phyloP scores from a whole-genome alignment of 2,797 vertebrate genomes.

The Oceanodroma leucorhoa region DNA sequence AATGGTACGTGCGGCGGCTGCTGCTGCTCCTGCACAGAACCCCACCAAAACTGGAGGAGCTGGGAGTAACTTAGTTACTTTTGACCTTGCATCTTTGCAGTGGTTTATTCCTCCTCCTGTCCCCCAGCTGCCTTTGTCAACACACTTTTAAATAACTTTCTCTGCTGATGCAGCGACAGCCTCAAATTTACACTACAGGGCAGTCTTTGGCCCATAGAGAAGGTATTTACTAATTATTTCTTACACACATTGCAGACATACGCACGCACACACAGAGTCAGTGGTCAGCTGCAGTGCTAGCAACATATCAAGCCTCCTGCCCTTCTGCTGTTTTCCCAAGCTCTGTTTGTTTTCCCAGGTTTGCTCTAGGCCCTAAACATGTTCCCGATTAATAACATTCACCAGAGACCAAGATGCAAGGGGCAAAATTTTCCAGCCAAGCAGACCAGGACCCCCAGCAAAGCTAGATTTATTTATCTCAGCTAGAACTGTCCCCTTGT shows the following conservation, averaged over 20 bases:
- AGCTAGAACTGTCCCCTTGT: background rate
- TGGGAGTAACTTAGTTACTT: background rate
- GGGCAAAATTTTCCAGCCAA: background rate
- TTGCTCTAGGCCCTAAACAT: background rate
- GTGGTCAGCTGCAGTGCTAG: background rate
- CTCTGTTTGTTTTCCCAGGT: background rate
- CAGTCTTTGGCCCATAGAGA: background rate
- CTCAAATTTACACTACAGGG: background rate
- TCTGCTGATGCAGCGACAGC: background rate
- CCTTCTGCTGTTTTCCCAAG: background rate
- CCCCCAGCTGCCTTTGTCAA: background rate
- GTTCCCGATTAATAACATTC: background rate
- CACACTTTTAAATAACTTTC: background rate
- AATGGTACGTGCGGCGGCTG: accelerated
- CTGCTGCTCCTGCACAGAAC: background rate
- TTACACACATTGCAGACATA: background rate
- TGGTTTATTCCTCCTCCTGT: background rate
- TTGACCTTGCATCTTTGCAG: background rate
- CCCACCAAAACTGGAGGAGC: background rate
- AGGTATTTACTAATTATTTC: background rate
- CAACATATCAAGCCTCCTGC: background rate
- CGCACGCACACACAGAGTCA: background rate
- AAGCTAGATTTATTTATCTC: background rate
- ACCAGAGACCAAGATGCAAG: background rate
- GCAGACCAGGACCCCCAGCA: accelerated